Conservation (phyloP, 2,888 invertebrate genomes). For the Tribolium freemani region DNA sequence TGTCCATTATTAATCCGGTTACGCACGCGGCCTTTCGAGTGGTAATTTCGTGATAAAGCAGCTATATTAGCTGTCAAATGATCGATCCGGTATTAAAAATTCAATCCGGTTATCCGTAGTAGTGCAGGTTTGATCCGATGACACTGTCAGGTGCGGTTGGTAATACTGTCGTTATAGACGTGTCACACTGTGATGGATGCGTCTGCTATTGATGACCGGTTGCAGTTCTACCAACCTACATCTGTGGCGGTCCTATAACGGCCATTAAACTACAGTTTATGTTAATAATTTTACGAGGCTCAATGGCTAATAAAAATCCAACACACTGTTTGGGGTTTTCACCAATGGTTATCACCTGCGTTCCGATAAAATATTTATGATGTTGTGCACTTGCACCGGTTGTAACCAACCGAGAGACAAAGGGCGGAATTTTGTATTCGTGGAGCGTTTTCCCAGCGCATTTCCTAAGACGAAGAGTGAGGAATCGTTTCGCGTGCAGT, state of each 20-base stretch:
- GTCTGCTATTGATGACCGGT: conserved; percentile 64
- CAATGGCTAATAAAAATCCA: conserved; percentile 23
- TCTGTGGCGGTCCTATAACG: conserved; percentile 50
- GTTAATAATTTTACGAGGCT: conserved; percentile 48
- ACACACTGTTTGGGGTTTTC: not conserved
- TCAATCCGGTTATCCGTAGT: conserved; percentile 61
- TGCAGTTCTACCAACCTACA: conserved; percentile 48
- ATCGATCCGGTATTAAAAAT: conserved; percentile 63
- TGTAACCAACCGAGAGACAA: conserved; percentile 1
- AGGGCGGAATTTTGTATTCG: conserved; percentile 69
- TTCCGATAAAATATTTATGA: conserved; percentile 27
- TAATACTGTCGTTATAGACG: conserved; percentile 65
- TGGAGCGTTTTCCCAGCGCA: conserved; percentile 59
- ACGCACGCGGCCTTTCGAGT: conserved; percentile 29
- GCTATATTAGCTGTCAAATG: conserved; percentile 44
- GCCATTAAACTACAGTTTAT: conserved; percentile 49
- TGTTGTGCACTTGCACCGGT: conserved; percentile 17
- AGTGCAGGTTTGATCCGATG: conserved; percentile 57
- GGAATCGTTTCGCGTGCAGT: conserved; percentile 31
- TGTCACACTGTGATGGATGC: conserved; percentile 66
- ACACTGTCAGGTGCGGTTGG: conserved; percentile 66
- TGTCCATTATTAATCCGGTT: conserved; percentile 36
- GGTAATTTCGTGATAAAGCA: conserved; percentile 37
- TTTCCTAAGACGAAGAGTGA: conserved; percentile 47
- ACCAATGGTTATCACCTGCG: conserved; percentile 13